Conservation (phyloP, 2,113 vertebrate species). For the Saccopteryx bilineata region DNA sequence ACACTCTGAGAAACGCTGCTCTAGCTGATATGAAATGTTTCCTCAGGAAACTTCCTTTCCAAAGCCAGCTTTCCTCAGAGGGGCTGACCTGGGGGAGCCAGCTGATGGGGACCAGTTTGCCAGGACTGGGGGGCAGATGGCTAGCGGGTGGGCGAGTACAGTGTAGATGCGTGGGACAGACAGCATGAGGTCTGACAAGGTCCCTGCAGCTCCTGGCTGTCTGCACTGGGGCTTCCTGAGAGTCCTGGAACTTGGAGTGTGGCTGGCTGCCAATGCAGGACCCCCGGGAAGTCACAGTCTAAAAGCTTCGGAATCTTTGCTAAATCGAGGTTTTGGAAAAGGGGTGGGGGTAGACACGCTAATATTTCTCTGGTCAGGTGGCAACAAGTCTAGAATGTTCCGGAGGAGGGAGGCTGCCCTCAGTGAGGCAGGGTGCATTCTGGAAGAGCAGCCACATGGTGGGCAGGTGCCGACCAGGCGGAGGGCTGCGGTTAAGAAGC, state of each 20-base stretch:
- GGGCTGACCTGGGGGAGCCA: not conserved
- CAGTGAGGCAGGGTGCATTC: not conserved
- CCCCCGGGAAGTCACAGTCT: not conserved
- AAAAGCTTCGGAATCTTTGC: not conserved
- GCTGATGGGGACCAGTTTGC: not conserved
- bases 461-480: no score
- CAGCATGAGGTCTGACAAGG: not conserved
- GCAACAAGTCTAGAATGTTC: not conserved
- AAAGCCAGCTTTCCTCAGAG: not conserved
- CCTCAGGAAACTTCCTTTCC: not conserved
- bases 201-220: not conserved
- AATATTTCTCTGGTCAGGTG: not conserved
- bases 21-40: not conserved
- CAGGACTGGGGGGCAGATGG: not conserved
- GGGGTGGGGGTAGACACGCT: accelerated
- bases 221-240: not conserved
- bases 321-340: not conserved
- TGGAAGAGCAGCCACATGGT: not conserved
- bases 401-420: not conserved
- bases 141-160: no score
- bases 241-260: not conserved
- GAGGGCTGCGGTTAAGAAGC: not conserved
- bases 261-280: not conserved
- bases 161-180: no score
- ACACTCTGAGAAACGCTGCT: not conserved